Percentiles rank a stretch among this genome's conserved stretches.
These are phyloP conservation scores for Probaryconus sp. DNA, from an alignment of 1,140 invertebrate species.

Conservation along the genomic window DNA sequence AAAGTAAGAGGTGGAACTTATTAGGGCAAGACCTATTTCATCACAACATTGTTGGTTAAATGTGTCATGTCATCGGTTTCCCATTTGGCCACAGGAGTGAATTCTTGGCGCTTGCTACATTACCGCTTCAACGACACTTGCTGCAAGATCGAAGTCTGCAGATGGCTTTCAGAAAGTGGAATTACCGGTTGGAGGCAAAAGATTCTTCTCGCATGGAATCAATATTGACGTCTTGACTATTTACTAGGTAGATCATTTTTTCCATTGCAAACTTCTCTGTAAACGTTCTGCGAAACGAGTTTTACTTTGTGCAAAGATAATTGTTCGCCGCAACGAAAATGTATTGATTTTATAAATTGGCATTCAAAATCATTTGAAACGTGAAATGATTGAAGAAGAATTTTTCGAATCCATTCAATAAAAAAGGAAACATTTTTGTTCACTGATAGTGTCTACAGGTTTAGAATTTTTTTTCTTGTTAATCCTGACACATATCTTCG, in stretches of 20 bases:
- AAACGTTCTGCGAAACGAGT: conserved; percentile 8
- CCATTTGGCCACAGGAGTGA: not conserved
- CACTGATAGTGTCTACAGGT: too few relatives aligned
- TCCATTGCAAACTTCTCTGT: conserved; percentile 11
- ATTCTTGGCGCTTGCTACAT: not conserved
- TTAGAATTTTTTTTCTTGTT: too few relatives aligned
- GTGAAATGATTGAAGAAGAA: too few relatives aligned
- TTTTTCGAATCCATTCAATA: too few relatives aligned
- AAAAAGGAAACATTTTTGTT: too few relatives aligned
- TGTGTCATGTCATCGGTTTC: conserved; percentile 3
- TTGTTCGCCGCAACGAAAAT: not conserved
- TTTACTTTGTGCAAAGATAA: not conserved
- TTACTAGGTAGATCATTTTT: conserved; percentile 14
- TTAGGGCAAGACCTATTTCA: too few relatives aligned
- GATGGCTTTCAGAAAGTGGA: conserved; percentile 24
- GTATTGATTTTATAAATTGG: too few relatives aligned
- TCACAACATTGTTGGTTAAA: not conserved
- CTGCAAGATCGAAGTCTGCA: conserved; percentile 3
- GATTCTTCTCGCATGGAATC: conserved; percentile 27
- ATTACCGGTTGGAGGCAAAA: conserved; percentile 26
- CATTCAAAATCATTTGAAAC: too few relatives aligned
- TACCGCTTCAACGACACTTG: conserved; percentile 4
- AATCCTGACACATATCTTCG: too few relatives aligned
- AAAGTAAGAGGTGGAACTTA: too few relatives aligned
- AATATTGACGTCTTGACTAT: conserved; percentile 27